Evolutionary conservation across 2,113 vertebrate genomes (phyloP).

Genomic region (Chloropsis hardwickii): DNA sequence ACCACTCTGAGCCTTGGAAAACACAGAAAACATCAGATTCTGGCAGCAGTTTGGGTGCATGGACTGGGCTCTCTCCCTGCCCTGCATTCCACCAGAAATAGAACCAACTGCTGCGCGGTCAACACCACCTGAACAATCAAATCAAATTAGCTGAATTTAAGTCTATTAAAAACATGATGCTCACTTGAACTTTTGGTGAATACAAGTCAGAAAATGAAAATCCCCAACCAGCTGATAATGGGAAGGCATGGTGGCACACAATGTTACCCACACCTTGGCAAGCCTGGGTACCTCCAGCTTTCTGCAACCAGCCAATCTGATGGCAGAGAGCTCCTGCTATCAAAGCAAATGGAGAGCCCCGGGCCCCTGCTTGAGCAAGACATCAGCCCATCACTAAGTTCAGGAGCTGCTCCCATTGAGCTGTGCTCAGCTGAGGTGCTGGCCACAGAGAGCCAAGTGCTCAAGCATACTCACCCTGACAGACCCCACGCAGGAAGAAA

Average conservation of each 20-base stretch:
- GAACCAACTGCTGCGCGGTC: rapidly evolving
- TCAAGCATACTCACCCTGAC: background rate
- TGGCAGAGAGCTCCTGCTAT: background rate
- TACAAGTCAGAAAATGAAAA: background rate
- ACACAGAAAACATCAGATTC: rapidly evolving
- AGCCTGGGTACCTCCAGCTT: background rate
- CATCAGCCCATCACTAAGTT: background rate
- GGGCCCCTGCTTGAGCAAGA: background rate
- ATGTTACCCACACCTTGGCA: rapidly evolving
- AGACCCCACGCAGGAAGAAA: background rate
- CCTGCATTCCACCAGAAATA: background rate
- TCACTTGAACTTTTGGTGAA: background rate
- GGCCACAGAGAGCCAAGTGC: background rate
- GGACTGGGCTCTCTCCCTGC: background rate
- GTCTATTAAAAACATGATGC: background rate
- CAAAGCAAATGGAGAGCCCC: background rate
- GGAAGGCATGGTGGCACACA: background rate
- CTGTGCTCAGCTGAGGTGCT: background rate
- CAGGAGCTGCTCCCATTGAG: background rate
- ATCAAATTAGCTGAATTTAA: rapidly evolving
- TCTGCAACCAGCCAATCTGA: background rate
- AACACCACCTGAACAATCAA: rapidly evolving
- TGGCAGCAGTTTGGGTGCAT: background rate
- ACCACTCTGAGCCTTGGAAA: background rate
- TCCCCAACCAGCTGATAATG: background rate